phyloP scores from a whole-genome alignment of 2,113 vertebrate genomes.

The Bothrops jararaca region DNA sequence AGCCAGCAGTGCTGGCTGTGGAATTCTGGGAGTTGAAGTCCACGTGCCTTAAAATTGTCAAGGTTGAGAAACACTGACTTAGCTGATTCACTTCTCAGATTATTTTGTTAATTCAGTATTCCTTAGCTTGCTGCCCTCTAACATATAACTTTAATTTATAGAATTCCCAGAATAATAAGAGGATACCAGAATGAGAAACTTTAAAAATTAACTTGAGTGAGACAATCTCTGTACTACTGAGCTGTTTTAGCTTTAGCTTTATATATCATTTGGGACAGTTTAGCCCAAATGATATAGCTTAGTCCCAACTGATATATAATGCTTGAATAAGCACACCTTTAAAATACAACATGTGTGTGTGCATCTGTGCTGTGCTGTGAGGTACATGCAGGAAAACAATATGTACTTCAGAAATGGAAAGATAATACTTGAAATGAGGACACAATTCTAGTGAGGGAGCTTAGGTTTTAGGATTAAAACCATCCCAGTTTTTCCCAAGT shows the following conservation, averaged over 20 bases:
- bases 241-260: neutral
- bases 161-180: neutral
- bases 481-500: neutral
- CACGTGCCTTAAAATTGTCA: too few species aligned
- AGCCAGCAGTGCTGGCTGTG: too few species aligned
- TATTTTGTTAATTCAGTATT: neutral
- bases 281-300: neutral
- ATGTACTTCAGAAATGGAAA: neutral
- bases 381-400: neutral
- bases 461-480: neutral
- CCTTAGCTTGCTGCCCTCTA: neutral
- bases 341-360: neutral
- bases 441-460: neutral
- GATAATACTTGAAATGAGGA: neutral
- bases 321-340: neutral
- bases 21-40: too few species aligned
- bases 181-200: neutral
- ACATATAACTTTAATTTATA: neutral
- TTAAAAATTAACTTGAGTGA: neutral
- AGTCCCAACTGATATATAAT: neutral
- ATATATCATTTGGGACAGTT: neutral
- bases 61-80: too few species aligned
- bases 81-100: neutral
- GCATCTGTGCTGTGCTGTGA: neutral
- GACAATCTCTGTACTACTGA: neutral